Percentiles rank a stretch among this genome's conserved stretches.
phyloP scores from a whole-genome alignment of 2,888 invertebrate genomes.

The Pollenia labialis region DNA sequence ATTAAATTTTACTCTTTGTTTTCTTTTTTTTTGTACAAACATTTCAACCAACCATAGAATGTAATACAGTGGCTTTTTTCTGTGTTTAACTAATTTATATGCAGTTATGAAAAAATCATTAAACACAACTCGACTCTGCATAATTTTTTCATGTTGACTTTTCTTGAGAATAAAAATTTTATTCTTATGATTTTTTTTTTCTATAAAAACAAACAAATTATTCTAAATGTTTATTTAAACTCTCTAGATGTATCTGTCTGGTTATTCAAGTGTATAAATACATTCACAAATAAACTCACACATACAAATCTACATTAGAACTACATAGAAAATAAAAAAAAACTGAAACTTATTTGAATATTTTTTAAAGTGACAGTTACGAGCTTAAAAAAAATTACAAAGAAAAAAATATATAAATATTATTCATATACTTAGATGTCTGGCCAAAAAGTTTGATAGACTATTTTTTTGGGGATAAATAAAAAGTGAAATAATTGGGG shows the following conservation, averaged over 20 bases:
- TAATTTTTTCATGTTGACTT: conserved; percentile 65
- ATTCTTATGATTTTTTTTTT: conserved; percentile 31
- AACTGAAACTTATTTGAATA: conserved; percentile 59
- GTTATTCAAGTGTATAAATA: conserved; percentile 62
- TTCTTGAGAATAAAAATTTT: conserved; percentile 57
- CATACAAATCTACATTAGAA: not conserved
- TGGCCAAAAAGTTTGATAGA: conserved; percentile 4
- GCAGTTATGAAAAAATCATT: conserved; percentile 77
- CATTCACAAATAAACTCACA: conserved; percentile 25
- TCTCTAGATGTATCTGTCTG: conserved; percentile 62
- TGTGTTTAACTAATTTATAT: conserved; percentile 76
- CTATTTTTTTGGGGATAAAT: not conserved
- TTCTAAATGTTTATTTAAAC: conserved; percentile 64
- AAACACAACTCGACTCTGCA: conserved; percentile 72
- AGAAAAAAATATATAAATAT: conserved; percentile 8
- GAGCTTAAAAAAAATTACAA: conserved; percentile 26
- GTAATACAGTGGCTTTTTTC: conserved; percentile 68
- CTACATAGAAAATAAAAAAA: conserved; percentile 21
- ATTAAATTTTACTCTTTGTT: not conserved
- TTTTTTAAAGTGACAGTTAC: conserved; percentile 66
- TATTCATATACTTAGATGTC: not conserved
- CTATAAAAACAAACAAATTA: conserved; percentile 68
- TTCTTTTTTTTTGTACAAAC: conserved; percentile 21
- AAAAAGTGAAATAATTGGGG: conserved; percentile 3
- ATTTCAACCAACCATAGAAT: conserved; percentile 26